These are phyloP conservation scores for Melipona quadrifasciata DNA, from an alignment of 1,140 invertebrate genomes.

Conservation along the genomic window DNA sequence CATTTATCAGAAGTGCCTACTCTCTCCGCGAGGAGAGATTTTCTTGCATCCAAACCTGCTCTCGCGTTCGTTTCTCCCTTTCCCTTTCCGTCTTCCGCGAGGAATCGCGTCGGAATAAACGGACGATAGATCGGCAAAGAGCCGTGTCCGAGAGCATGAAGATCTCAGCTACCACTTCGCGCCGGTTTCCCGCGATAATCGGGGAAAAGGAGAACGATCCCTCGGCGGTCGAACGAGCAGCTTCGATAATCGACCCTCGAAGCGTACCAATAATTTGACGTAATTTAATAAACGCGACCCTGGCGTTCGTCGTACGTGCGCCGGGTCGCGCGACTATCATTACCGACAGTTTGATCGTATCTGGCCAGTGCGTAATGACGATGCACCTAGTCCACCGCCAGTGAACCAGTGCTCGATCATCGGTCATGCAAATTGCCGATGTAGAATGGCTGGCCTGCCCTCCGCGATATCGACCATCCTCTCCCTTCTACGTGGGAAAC, in stretches of 20 bases:
- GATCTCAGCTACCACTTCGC: conserved; percentile 26
- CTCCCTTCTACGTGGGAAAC: conserved; percentile 27
- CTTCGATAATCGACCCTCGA: conserved; percentile 57
- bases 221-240: conserved; percentile 42
- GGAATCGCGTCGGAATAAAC: neutral
- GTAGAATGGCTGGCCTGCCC: conserved; percentile 29
- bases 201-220: conserved; percentile 59
- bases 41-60: neutral
- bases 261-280: conserved; percentile 75
- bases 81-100: neutral
- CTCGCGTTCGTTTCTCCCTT: neutral
- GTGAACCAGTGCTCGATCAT: conserved; percentile 59
- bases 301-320: conserved; percentile 63
- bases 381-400: conserved; percentile 64
- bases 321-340: conserved; percentile 71
- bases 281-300: conserved; percentile 77
- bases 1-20: neutral
- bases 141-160: conserved; percentile 33
- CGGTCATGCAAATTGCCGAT: conserved; percentile 67
- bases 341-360: conserved; percentile 76
- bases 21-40: neutral
- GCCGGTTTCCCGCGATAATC: conserved; percentile 42
- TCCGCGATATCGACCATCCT: conserved; percentile 3
- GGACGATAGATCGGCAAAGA: conserved; percentile 14
- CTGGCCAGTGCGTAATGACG: conserved; percentile 71